Evolutionary conservation across 2,888 invertebrate genomes (phyloP).

Genomic region (Parasteatoda lunata): DNA sequence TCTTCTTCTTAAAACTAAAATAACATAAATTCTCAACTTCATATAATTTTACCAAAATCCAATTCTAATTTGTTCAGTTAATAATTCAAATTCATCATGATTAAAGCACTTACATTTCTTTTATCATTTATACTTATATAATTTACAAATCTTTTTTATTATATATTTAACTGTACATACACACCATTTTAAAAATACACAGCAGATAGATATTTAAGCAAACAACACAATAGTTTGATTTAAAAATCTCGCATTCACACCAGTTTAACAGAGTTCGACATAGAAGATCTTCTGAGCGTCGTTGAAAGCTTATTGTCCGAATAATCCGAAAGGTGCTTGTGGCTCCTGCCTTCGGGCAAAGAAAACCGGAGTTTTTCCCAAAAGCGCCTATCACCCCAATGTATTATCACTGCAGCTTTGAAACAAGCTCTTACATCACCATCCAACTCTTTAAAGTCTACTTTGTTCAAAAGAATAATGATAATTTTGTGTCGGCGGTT

Average conservation of each 20-base stretch:
- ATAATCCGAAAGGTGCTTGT: slow-evolving; percentile 55
- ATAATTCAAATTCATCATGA: no score
- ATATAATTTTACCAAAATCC: no score
- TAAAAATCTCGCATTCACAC: slow-evolving; percentile 45
- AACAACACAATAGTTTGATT: neutral
- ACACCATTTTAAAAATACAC: slow-evolving; percentile 37
- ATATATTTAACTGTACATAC: slow-evolving; percentile 33
- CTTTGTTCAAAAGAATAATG: slow-evolving; percentile 87
- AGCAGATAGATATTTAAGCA: slow-evolving; percentile 10
- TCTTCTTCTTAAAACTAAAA: no score
- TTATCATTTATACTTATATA: slow-evolving; percentile 5
- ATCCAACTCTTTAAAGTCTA: slow-evolving; percentile 87
- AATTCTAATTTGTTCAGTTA: no score
- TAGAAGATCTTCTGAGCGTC: slow-evolving; percentile 52
- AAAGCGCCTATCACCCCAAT: slow-evolving; percentile 92
- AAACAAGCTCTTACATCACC: slow-evolving; percentile 89
- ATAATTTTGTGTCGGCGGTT: slow-evolving; percentile 76
- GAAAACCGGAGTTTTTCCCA: slow-evolving; percentile 94
- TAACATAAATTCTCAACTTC: no score
- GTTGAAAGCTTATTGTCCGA: slow-evolving; percentile 56
- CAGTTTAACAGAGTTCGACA: slow-evolving; percentile 65
- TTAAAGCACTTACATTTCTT: slow-evolving; percentile 12
- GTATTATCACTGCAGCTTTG: slow-evolving; percentile 87
- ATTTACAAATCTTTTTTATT: slow-evolving; percentile 5
- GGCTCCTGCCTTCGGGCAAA: slow-evolving; percentile 79